Percentiles rank a stretch among this genome's conserved stretches.
phyloP scores from a whole-genome alignment of 2,797 vertebrate species.

The Epinephelus malabaricus region DNA sequence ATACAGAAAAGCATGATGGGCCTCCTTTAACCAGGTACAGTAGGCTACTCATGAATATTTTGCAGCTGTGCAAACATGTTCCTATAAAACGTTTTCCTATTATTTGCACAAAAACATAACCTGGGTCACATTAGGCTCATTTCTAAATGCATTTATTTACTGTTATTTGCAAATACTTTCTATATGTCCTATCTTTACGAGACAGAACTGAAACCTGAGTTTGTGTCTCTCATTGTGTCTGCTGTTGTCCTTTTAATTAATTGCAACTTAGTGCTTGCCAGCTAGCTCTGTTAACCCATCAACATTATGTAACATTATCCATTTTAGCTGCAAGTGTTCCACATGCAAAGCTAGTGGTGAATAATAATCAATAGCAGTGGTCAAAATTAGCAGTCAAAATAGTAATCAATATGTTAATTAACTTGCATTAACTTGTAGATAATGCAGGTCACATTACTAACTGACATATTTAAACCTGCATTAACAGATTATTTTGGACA shows the following conservation, averaged over 20 bases:
- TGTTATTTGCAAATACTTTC: neutral
- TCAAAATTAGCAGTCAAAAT: slow-evolving; percentile 8
- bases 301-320: neutral
- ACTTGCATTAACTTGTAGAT: neutral
- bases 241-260: neutral
- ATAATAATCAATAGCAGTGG: neutral
- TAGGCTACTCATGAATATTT: neutral
- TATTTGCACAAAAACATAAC: neutral
- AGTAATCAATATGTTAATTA: neutral
- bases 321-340: slow-evolving; percentile 1
- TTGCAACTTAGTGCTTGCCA: neutral
- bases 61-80: neutral
- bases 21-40: no score
- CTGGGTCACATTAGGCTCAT: neutral
- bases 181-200: neutral
- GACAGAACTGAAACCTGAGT: neutral
- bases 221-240: neutral
- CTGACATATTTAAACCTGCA: no score
- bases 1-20: no score
- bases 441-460: no score
- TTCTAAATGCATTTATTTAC: neutral
- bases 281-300: neutral
- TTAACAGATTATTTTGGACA: no score
- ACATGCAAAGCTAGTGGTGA: neutral
- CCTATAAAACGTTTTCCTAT: neutral